Percentiles rank a stretch among this genome's conserved stretches.
These are phyloP conservation scores for Hestina assimilis DNA, from an alignment of 1,140 invertebrate species.

Conservation along the genomic window DNA sequence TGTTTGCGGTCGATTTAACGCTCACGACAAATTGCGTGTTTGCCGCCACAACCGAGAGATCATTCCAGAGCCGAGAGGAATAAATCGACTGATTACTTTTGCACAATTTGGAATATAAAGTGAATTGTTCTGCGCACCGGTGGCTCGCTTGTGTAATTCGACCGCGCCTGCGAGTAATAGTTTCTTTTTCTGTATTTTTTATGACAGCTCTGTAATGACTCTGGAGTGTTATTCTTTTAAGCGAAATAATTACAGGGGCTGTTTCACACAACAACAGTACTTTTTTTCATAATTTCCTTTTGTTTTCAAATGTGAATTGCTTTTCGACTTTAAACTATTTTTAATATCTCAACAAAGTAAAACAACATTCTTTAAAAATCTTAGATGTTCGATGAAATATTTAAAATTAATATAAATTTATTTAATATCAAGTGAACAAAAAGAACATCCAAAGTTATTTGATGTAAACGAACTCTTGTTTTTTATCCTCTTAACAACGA, in stretches of 20 bases:
- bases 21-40: constrained; percentile 74
- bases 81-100: constrained; percentile 72
- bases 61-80: constrained; percentile 57
- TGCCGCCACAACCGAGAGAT: constrained; percentile 65
- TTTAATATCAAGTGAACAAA: constrained; percentile 13
- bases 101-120: constrained; percentile 55
- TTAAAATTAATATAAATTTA: neutral
- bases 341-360: neutral
- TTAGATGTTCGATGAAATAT: neutral
- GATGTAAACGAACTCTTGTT: constrained; percentile 67
- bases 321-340: constrained; percentile 7
- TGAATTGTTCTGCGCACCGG: constrained; percentile 42
- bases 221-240: constrained; percentile 30
- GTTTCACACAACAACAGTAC: constrained; percentile 20
- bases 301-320: constrained; percentile 18
- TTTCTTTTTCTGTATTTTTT: constrained; percentile 29
- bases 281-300: constrained; percentile 19
- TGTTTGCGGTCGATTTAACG: constrained; percentile 77
- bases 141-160: constrained; percentile 38
- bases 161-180: constrained; percentile 35
- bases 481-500: constrained; percentile 74
- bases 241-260: constrained; percentile 28
- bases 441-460: constrained; percentile 40
- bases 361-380: neutral
- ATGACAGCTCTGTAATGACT: constrained; percentile 34